A percentile compares a stretch with the other conserved stretches of the same genome.
phyloP scores from a whole-genome alignment of 2,113 vertebrate genomes.

The Pseudorhombus dupliciocellatus region DNA sequence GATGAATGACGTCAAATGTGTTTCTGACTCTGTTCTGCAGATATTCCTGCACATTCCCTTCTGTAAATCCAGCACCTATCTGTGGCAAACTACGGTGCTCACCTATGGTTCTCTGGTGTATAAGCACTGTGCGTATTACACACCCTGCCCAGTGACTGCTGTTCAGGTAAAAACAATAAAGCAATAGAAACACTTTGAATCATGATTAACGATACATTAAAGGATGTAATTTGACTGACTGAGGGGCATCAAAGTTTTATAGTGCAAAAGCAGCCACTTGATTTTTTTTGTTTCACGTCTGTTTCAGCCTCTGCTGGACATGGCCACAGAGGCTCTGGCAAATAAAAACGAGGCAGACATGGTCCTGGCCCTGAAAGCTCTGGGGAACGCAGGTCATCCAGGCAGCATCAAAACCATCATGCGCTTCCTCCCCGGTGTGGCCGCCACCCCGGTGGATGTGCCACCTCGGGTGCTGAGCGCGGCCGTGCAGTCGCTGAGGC shows the following conservation, averaged over 20 bases:
- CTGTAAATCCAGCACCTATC: slow-evolving; percentile 59
- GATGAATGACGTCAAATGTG: neutral
- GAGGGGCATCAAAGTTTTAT: neutral
- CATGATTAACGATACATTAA: neutral
- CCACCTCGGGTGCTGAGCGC: slow-evolving; percentile 75
- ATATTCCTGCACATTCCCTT: slow-evolving; percentile 79
- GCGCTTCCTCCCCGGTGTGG: slow-evolving; percentile 82
- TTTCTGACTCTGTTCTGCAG: slow-evolving; percentile 61
- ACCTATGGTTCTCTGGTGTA: slow-evolving; percentile 85
- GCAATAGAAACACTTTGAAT: neutral
- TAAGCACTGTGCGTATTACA: slow-evolving; percentile 77
- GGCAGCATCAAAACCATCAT: slow-evolving; percentile 85
- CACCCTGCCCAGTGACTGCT: slow-evolving; percentile 72
- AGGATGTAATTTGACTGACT: neutral
- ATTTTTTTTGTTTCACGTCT: neutral
- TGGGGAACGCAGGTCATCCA: slow-evolving; percentile 87
- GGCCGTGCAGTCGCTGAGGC: slow-evolving; percentile 85
- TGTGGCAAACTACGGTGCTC: slow-evolving; percentile 81
- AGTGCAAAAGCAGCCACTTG: neutral
- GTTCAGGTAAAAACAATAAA: slow-evolving; percentile 80
- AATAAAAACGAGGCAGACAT: slow-evolving; percentile 78
- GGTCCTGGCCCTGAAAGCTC: slow-evolving; percentile 82
- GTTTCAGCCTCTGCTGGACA: slow-evolving; percentile 83
- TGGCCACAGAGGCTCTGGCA: slow-evolving; percentile 78
- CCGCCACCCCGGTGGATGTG: slow-evolving; percentile 72